phyloP scores from a whole-genome alignment of 2,797 vertebrate genomes.

The Anolis apletophallus region DNA sequence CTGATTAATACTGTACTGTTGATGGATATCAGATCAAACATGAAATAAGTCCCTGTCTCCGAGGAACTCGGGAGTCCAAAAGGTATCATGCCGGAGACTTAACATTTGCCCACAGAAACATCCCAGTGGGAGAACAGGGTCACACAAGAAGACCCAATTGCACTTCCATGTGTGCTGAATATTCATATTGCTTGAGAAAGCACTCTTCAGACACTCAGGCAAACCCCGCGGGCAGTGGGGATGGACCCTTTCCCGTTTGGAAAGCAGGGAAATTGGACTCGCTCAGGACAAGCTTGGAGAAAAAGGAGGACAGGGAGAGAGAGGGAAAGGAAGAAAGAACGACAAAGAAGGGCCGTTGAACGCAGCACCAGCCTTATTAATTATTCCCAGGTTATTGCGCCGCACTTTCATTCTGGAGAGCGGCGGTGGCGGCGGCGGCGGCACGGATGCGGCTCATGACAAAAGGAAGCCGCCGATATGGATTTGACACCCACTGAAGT shows the following conservation, averaged over 20 bases:
- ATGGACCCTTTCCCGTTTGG: not conserved
- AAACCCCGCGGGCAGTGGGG: not conserved
- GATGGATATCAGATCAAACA: not conserved
- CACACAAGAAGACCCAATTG: no score
- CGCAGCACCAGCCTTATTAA: conserved; percentile 28
- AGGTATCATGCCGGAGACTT: not conserved
- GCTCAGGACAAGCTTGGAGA: not conserved
- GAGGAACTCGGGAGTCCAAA: not conserved
- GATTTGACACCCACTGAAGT: conserved; percentile 79
- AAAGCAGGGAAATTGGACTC: not conserved
- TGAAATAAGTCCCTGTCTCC: not conserved
- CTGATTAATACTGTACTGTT: no score
- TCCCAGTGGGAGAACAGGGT: not conserved
- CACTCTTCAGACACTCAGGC: not conserved
- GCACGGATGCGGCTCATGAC: conserved; percentile 57
- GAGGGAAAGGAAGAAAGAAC: not conserved
- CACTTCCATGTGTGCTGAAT: not conserved
- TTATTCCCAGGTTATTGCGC: conserved; percentile 55
- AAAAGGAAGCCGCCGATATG: conserved; percentile 69
- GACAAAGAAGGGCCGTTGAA: not conserved
- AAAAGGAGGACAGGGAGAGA: not conserved
- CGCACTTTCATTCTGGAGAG: conserved; percentile 53
- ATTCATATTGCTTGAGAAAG: not conserved
- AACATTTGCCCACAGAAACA: not conserved
- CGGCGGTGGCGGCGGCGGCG: rapidly evolving